Evolutionary conservation across 2,888 invertebrate species (phyloP), one percentile per base, ranked within the genome.

Genomic region (Lasioglossum villosulum): DNA sequence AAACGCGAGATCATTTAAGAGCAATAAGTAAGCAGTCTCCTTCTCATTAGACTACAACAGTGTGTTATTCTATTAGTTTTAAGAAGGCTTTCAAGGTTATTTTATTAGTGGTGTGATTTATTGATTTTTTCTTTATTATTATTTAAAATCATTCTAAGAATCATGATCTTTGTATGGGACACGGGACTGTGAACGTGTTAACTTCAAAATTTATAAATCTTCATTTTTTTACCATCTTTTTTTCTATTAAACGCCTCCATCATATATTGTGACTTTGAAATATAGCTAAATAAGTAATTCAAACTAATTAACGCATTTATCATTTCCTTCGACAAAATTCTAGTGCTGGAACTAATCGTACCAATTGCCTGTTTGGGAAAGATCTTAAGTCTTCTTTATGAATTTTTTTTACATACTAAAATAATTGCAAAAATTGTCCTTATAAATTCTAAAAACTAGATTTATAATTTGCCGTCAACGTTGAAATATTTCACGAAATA

Each of bases 161-260:
- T 63, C 63, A 63, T 63, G 30, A 63, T 30, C 63, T 19, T 8
- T 63, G 16, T 6, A 30, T 30, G 63, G 63, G 30, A 16, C 30
- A 63, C 63, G 30, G 63, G 63, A 63, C 63, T 63, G 63, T 63
- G 63, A 63, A 63, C 63, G 63, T 63, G 88, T 92, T 93, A 92
- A 92, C 84, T 92, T 92, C 86, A 91, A 92, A 93, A 92, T 89
- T 92, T 92, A 92, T 90, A 92, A 92, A 93, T 92, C 90, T 91
- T 86, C 88, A 79, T 80, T 78, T 75, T 76, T 75, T 81, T 78
- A 80, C 75, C 80, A 83, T 76, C 72, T 2, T 78, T 56, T 2
- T 78, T 56, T 77, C 80, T 74, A 80, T 78, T 79, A 78, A 82
- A 83, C 73, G 75, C 86, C 74, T 48, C 80, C 82, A 78, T 82